Evolutionary conservation across 2,888 invertebrate species (phyloP).

Genomic region (Tenthredo mesomela): DNA sequence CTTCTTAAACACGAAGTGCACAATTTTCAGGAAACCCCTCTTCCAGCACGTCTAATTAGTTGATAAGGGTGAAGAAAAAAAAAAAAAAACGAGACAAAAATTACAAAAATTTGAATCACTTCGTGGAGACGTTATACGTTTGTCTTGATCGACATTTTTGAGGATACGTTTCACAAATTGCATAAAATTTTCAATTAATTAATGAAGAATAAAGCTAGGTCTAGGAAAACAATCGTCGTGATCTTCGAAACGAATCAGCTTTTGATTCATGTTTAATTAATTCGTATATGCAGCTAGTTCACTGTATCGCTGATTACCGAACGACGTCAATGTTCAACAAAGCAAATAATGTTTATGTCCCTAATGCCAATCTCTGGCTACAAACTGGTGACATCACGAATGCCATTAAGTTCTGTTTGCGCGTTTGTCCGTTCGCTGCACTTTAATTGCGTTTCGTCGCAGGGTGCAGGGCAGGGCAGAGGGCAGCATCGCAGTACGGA

Average conservation of each 20-base stretch:
- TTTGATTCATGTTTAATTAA: neutral
- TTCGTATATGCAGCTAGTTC: neutral
- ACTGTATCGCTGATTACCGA: neutral
- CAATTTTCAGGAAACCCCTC: neutral
- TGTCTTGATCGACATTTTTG: too few species aligned
- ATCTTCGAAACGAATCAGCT: neutral
- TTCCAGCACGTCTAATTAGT: neutral
- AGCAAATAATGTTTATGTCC: slow-evolving; percentile 25
- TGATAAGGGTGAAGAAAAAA: neutral
- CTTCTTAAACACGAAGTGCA: neutral
- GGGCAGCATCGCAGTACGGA: neutral
- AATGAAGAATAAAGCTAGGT: neutral
- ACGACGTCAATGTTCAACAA: neutral
- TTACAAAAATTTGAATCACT: neutral
- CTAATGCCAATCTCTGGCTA: slow-evolving; percentile 9
- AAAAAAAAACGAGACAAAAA: neutral
- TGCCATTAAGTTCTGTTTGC: slow-evolving; percentile 33
- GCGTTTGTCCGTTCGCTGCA: slow-evolving; percentile 9
- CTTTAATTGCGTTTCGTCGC: slow-evolving; percentile 4
- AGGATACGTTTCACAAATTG: too few species aligned
- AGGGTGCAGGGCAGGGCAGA: too few species aligned
- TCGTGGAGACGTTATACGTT: neutral
- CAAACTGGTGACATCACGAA: neutral
- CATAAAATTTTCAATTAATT: neutral
- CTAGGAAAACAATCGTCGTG: neutral